Conservation (phyloP, 1,140 invertebrate species). For the Drosophila guanche region DNA sequence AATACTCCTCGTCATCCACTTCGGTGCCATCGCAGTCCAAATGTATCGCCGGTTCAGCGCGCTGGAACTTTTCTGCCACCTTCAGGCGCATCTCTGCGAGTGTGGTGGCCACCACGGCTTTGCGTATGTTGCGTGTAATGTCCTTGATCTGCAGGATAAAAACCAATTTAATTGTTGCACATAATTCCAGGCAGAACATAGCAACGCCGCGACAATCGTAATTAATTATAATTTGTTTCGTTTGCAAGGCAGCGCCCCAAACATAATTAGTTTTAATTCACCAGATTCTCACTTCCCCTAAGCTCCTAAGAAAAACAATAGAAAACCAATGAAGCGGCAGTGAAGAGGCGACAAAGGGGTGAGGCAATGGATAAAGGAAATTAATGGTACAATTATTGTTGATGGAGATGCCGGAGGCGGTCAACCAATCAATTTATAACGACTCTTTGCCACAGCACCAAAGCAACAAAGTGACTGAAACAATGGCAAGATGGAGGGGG, state of each 20-base stretch:
- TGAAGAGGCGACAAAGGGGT: conserved; percentile 32
- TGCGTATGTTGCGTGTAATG: conserved; percentile 89
- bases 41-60: conserved; percentile 88
- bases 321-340: conserved; percentile 49
- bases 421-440: conserved; percentile 73
- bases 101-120: conserved; percentile 90
- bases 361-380: conserved; percentile 3
- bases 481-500: conserved; percentile 42
- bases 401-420: background rate
- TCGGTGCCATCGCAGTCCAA: conserved; percentile 94
- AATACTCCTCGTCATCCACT: conserved; percentile 95
- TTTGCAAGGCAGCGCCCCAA: background rate
- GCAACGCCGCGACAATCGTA: conserved; percentile 2
- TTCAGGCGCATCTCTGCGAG: conserved; percentile 89
- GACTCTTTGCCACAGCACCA: conserved; percentile 52
- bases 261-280: conserved; percentile 65
- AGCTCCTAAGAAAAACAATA: conserved; percentile 62
- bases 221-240: too few species aligned
- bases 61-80: conserved; percentile 87
- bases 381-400: conserved; percentile 15
- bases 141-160: conserved; percentile 84
- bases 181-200: background rate
- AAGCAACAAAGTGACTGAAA: conserved; percentile 50
- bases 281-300: conserved; percentile 1
- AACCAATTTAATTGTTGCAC: background rate